Evolutionary conservation across 1,140 invertebrate genomes (phyloP), one percentile per base, ranked within the genome.

Genomic region (Propsilocerus akamusi): DNA sequence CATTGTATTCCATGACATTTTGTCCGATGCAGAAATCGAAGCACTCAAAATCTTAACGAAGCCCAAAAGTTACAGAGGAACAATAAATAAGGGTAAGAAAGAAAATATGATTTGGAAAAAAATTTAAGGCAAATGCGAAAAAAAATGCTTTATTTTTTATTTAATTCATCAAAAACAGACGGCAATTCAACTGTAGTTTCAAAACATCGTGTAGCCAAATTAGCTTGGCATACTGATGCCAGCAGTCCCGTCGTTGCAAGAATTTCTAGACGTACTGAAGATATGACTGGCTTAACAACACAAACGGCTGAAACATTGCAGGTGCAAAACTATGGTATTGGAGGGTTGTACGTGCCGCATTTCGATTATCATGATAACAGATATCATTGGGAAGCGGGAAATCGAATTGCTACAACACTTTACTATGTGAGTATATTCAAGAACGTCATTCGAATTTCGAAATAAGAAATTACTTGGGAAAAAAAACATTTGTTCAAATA

Each of bases 381-480:
- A 4, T 25, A 23, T 17, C 3, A 37, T 23, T 49, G 24, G 6
- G 22, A 49, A 25, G 17, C 10, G 10, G 5, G 5, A 41, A 41
- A 8, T 12, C 34, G 5, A 14, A 8, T 11, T 41, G 5, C 8
- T 41, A 28, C 26, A 28, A 82, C 89, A 56, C 65, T 91, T 23
- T 84, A 83, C 64, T 91, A 91, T 65, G 79, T 82, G 68, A 77
- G 77, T 75, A n/a, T n/a, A n/a, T n/a, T n/a, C n/a, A n/a, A n/a
- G n/a, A n/a, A n/a, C n/a, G n/a, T n/a, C n/a, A n/a, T n/a, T n/a
- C n/a, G n/a, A n/a, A n/a, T n/a, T n/a, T n/a, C n/a, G n/a, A n/a
- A n/a, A n/a, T n/a, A n/a, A n/a, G n/a, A n/a, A n/a, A n/a, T n/a
- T n/a, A n/a, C n/a, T n/a, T n/a, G n/a, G n/a, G n/a, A n/a, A n/a